Evolutionary conservation across 2,888 invertebrate genomes (phyloP).

Genomic region (Melieria picta): DNA sequence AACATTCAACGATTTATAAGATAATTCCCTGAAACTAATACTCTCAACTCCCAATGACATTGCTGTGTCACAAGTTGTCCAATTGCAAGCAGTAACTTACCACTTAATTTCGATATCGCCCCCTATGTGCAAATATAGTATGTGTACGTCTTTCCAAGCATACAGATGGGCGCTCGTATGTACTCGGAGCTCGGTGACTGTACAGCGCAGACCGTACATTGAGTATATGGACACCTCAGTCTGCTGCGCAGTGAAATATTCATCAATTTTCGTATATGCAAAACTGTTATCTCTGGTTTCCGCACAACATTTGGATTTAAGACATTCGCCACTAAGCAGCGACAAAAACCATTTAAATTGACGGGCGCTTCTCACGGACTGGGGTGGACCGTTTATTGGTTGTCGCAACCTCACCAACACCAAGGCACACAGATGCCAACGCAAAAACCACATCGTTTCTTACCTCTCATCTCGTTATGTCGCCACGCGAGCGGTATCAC

Average conservation of each 20-base stretch:
- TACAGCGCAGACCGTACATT: too few species aligned
- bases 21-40: too few species aligned
- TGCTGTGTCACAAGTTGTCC: too few species aligned
- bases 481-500: not conserved
- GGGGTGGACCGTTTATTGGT: conserved; percentile 41
- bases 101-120: too few species aligned
- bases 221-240: too few species aligned
- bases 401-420: conserved; percentile 21
- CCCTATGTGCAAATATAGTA: not conserved
- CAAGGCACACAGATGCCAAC: conserved; percentile 19
- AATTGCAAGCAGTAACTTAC: too few species aligned
- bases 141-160: conserved; percentile 14
- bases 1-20: too few species aligned
- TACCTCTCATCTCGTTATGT: conserved; percentile 3
- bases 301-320: conserved; percentile 59
- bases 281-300: conserved; percentile 64
- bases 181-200: not conserved
- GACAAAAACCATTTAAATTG: conserved; percentile 56
- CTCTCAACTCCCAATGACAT: too few species aligned
- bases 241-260: conserved; percentile 50
- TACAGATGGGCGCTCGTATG: not conserved
- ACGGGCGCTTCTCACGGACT: conserved; percentile 44
- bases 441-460: conserved; percentile 17
- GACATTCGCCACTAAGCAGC: conserved; percentile 46
- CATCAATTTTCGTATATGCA: conserved; percentile 62